phyloP scores from a whole-genome alignment of 2,888 invertebrate genomes.

The Electrophaes corylata region DNA sequence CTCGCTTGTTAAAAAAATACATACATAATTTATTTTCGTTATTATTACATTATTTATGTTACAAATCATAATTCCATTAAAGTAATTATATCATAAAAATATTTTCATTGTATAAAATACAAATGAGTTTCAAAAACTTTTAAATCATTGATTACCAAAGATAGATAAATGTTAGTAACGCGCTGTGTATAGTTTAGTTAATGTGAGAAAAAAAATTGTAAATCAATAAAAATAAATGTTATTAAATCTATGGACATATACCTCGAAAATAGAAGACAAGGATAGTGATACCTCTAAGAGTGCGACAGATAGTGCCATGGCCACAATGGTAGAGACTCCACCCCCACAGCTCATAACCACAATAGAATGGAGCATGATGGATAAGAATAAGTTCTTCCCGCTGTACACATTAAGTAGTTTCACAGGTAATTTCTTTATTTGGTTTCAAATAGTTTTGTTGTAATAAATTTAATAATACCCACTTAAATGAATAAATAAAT shows the following conservation, averaged over 20 bases:
- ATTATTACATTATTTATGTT: slow-evolving; percentile 29
- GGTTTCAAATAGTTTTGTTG: not conserved
- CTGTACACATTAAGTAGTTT: slow-evolving; percentile 95
- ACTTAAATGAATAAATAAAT: not conserved
- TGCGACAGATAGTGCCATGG: slow-evolving; percentile 50
- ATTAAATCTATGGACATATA: slow-evolving; percentile 52
- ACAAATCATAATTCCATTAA: slow-evolving; percentile 36
- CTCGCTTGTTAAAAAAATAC: slow-evolving; percentile 43
- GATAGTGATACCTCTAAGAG: slow-evolving; percentile 39
- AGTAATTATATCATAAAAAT: slow-evolving; percentile 8
- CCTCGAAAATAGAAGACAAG: slow-evolving; percentile 31
- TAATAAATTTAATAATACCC: not conserved
- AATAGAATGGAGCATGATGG: slow-evolving; percentile 99
- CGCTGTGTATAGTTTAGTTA: slow-evolving; percentile 33
- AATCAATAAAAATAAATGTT: slow-evolving; percentile 56
- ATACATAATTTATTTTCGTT: slow-evolving; percentile 23
- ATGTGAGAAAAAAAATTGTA: slow-evolving; percentile 30
- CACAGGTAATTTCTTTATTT: slow-evolving; percentile 73
- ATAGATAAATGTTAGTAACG: slow-evolving; percentile 24
- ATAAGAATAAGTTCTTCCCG: slow-evolving; percentile 96
- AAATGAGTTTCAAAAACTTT: slow-evolving; percentile 45
- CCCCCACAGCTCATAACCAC: slow-evolving; percentile 88
- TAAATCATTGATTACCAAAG: slow-evolving; percentile 57
- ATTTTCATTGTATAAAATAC: slow-evolving; percentile 50
- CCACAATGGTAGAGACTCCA: slow-evolving; percentile 83